Evolutionary conservation across 2,888 invertebrate genomes (phyloP), one percentile per base, ranked within the genome.

Genomic region (Euplexia lucipara): DNA sequence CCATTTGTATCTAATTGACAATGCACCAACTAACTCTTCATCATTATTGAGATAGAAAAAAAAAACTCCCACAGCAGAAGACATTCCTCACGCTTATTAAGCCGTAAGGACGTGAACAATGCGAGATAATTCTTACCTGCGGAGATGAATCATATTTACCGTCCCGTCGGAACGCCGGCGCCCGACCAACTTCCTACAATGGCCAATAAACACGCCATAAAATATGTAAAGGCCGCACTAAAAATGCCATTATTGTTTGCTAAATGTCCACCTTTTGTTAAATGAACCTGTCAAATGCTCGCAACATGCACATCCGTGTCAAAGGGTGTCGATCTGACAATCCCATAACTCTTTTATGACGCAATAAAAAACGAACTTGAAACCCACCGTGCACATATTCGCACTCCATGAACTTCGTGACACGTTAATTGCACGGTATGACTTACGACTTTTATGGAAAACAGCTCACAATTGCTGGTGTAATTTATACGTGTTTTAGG

Each of bases 191-290:
- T 88, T 86, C 87, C 88, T 84, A 87, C 90, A 92, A 95, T 91
- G 92, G 91, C 91, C 93, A 92, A 94, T 95, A 95, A 95, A 94
- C 95, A 95, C 91, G 87, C 90, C 91, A 91, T 95, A 94, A 92
- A 94, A 89, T 94, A 94, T 93, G 91, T 92, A 84, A 90, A 90
- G 89, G 89, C 87, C 86, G 88, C 89, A 92, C 91, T 93, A 94
- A 94, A 94, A 92, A 89, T 86, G 90, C 90, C 90, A 90, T 93
- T 92, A 91, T 92, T 92, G 90, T 91, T 86, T 88, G 91, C 90
- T 87, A 89, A 93, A 92, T 89, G 92, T 91, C 90, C 91, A 92
- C 90, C 90, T 92, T 91, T 92, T 91, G 92, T 91, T 91, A 91
- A 92, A 95, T 92, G 91, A 91, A 92, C 91, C 89, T 90, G 91